These are phyloP conservation scores for Hirtodrosophila cameraria DNA, from an alignment of 2,888 invertebrate genomes.

Conservation along the genomic window DNA sequence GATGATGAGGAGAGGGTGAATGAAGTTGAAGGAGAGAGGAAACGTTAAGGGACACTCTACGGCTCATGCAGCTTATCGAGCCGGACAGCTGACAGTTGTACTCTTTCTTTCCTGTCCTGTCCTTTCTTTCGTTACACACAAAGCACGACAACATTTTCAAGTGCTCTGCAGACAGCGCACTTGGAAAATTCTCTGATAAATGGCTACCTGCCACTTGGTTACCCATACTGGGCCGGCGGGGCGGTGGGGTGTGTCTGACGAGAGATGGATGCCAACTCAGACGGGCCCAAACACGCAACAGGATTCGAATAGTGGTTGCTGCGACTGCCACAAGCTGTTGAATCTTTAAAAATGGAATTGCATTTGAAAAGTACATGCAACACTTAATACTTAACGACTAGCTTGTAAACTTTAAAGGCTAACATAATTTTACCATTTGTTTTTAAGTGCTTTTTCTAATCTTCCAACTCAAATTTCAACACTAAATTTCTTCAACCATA, in stretches of 20 bases:
- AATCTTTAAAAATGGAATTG: constrained; percentile 39
- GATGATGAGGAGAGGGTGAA: constrained; percentile 24
- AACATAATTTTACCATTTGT: too few relatives aligned
- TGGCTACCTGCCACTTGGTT: constrained; percentile 63
- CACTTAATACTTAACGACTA: constrained; percentile 3
- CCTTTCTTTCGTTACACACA: too few relatives aligned
- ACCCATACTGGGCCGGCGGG: background rate
- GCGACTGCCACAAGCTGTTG: background rate
- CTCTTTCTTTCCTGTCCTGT: constrained; percentile 6
- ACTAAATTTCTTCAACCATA: too few relatives aligned
- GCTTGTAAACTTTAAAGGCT: constrained; percentile 2
- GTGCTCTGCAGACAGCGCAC: constrained; percentile 58
- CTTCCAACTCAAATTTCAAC: too few relatives aligned
- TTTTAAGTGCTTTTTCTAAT: background rate
- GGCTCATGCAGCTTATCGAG: constrained; percentile 51
- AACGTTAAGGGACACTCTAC: too few relatives aligned
- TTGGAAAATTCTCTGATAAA: constrained; percentile 75
- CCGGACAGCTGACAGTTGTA: constrained; percentile 69
- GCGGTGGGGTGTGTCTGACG: too few relatives aligned
- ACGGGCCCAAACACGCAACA: constrained; percentile 5
- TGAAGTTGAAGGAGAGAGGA: too few relatives aligned
- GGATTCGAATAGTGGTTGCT: background rate
- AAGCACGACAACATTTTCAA: constrained; percentile 50
- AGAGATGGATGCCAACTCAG: background rate
- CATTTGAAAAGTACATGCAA: constrained; percentile 24